Evolutionary conservation across 2,888 invertebrate species (phyloP), one percentile per base, ranked within the genome.

Genomic region (Lissocephala sabroskyi): DNA sequence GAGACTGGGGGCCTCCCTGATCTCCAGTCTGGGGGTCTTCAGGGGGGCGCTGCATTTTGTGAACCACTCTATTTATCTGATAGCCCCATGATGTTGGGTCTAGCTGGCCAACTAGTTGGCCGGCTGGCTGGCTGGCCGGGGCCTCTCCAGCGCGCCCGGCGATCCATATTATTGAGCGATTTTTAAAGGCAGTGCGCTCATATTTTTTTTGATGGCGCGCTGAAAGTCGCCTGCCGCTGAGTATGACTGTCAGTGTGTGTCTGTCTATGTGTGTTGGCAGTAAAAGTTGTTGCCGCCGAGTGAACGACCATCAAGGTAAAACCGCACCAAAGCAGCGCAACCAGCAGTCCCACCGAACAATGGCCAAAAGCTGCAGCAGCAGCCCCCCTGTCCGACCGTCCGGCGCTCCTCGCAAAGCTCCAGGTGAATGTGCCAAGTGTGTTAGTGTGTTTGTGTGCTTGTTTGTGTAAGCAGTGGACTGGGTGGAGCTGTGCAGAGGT

Each of bases 61-160:
- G 78, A 78, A 78, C 79, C 79, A 79, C 76, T 76, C 76, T 79
- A 76, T 76, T 76, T 76, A 76, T 76, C 76, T 71, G 76, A 76
- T 76, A 67, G 59, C 54, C 14, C 28, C 39, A n/a, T 9, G 37
- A n/a, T 37, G 23, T 30, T 17, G 35, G 23, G 41, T 41, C 26
- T 18, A 17, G 30, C 32, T 52, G 43, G 59, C 50, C 73, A 73
- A 76, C 73, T 68, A 76, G 76, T 68, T 68, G 68, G 73, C 78
- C 75, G 68, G 73, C 79, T 73, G 66, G 68, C 76, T 73, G 66
- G 76, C 73, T 63, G 56, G 51, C n/a, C 56, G 60, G 68, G 68
- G 76, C 74, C 37, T 37, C 37, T 77, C 65, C 42, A 17, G 18
- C 18, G n/a, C n/a, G n/a, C n/a, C n/a, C n/a, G 2, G 10, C 10